A percentile compares a stretch with the other conserved stretches of the same genome.
These are phyloP conservation scores for Nipponacmea schrenckii DNA, from an alignment of 2,888 invertebrate species.

Conservation along the genomic window DNA sequence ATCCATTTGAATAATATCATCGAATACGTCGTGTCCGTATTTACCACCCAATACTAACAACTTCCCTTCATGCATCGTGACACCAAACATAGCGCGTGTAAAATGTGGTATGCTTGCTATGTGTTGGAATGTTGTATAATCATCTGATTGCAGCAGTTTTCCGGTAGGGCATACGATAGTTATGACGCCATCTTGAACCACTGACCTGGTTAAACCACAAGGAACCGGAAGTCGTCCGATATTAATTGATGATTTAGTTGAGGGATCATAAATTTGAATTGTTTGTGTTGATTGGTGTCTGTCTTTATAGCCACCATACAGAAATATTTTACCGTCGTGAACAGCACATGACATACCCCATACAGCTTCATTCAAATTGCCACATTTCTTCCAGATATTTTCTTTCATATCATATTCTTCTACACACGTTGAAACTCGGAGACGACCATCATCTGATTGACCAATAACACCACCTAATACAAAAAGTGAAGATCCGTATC, in stretches of 20 bases:
- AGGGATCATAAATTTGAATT: constrained; percentile 27
- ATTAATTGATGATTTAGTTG: constrained; percentile 7
- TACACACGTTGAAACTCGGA: constrained; percentile 15
- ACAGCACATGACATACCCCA: constrained; percentile 27
- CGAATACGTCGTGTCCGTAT: constrained; percentile 22
- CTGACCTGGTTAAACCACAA: constrained; percentile 19
- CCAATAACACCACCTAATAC: constrained; percentile 24
- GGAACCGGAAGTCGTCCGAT: constrained; percentile 24
- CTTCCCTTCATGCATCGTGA: constrained; percentile 7
- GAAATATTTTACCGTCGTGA: constrained; percentile 16
- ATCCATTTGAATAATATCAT: constrained; percentile 28
- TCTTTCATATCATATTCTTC: constrained; percentile 25
- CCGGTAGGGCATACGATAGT: constrained; percentile 27
- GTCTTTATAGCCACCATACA: constrained; percentile 25
- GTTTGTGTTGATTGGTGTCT: constrained; percentile 19
- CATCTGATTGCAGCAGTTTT: constrained; percentile 22
- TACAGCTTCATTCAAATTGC: constrained; percentile 22
- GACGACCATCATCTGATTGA: constrained; percentile 13
- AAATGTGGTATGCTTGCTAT: constrained; percentile 25
- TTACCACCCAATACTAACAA: constrained; percentile 27
- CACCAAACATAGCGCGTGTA: constrained; percentile 27
- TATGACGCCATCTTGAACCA: constrained; percentile 11
- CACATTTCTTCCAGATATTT: constrained; percentile 22
- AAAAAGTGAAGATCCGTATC: constrained; percentile 15
- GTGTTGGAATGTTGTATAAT: constrained; percentile 22